Base-by-base conservation (phyloP, 1,140 invertebrate species). In the Belonocnema kinseyi region DNA sequence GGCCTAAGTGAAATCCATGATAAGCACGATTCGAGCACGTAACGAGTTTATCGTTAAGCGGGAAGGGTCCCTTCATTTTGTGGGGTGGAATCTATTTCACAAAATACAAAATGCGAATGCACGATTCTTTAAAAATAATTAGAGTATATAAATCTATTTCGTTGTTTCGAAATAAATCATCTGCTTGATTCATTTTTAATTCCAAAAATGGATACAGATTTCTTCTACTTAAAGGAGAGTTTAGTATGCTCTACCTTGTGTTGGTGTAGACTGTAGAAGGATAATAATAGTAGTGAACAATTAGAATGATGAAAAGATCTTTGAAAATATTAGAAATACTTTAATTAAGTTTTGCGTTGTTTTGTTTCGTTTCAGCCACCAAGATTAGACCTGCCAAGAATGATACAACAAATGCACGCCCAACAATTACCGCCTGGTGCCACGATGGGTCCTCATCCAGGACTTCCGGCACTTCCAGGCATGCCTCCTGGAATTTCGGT, bases 331-430 rank as follows among this genome's bases (percentile, higher is more conserved):
- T 8, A 26, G 17, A 66, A 50, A 50, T 74, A 3, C 26, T 33
- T 33, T 2, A 33, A 33, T 33, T 33, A 33, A 33, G 14, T 77
- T 58, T 79, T 77, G 73, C n/a, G 16, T 52, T 33, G 13, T 51
- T 73, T 77, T 79, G 54, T 77, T 82, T 79, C 80, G 26, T 86
- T 93, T 26, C 93, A 95, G 94, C 81, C 40, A 94, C 95, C 95
- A 91, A 93, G 95, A 79, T 94, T 95, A 72, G 95, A 96, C 89
- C 91, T 96, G 66, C 95, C 95, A 16, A 92, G 95, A 85, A 88
- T 96, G 79, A 89, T 96, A 90, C 96, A 97, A 91, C 97, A 98
- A 92, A 97, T 98, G 96, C 97, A 98, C 87, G 96, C 97, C 26
- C 95, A 97, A 89, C 96, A 97, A 91, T 87, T 98, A 77, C 96